Base-by-base conservation (phyloP, 2,888 invertebrate species). In the Cephus pygmeus region DNA sequence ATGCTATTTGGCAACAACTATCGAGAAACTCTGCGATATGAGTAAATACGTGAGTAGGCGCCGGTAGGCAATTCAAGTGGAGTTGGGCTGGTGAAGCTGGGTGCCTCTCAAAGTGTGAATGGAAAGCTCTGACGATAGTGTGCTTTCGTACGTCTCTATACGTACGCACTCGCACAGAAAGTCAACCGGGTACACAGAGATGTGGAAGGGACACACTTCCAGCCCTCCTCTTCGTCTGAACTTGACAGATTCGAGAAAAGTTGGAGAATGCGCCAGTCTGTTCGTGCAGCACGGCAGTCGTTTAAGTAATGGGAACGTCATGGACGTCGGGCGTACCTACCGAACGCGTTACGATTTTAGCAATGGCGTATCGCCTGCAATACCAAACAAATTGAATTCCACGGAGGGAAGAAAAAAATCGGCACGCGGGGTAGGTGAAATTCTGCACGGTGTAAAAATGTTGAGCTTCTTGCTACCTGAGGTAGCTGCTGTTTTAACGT, bases 211-310 rank as follows among this genome's bases (percentile, higher is more conserved):
- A 84, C 84, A 83, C 80, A 82, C 83, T 84, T 84, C 71, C 11
- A 15, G 33, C 30, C 85, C 83, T 83, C 82, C 84, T 82, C 80
- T 84, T 56, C 56, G 87, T 85, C 86, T 87, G 87, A 87, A 84
- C 84, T 86, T 87, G 87, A 87, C 87, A 87, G 87, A 85, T 87
- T 86, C 83, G 84, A 83, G 87, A 84, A 87, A 87, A 87, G 87
- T 87, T 87, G 85, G 83, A 86, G 85, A 87, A 87, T 85, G 85
- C 82, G 82, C 82, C 84, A 83, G 77, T 76, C 81, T 78, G 23
- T 23, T 56, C 83, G 75, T 74, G 76, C 56, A 75, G 78, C 80
- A 81, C 80, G 81, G 78, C 82, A 85, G 83, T 81, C 84, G 82
- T 77, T 84, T 81, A 79, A 68, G 82, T 83, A 84, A 83, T 81